Evolutionary conservation across 2,888 invertebrate genomes (phyloP), one percentile per base, ranked within the genome.

Genomic region (Patella caerulea): DNA sequence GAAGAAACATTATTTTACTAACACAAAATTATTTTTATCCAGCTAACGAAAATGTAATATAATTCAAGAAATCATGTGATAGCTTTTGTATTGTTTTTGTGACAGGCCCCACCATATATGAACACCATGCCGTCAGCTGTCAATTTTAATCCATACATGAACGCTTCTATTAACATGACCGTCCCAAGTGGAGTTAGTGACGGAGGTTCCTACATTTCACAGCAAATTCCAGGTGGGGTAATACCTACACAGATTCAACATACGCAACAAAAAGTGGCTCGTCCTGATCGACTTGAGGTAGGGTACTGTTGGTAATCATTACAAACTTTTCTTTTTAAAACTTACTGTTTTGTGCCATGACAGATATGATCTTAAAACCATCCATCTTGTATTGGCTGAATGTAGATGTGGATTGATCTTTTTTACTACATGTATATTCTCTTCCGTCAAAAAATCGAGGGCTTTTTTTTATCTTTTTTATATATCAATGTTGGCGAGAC

Each of bases 241-340:
- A 86, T 86, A 80, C 85, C 85, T 79, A 79, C 81, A 54, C 76
- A 80, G 14, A 78, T 81, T 52, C 81, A 82, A 56, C 78, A 84
- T 34, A 79, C 77, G 65, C 82, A 84, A 78, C 97, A 97, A 94
- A 97, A 98, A 94, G 94, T 97, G 94, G 96, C 96, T 89, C 95
- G 97, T 93, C 90, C 97, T 92, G 97, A 97, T 93, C 95, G 98
- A 94, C 95, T 98, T 93, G 97, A 98, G 97, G 98, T 97, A 94
- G 78, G 84, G 19, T 24, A 65, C 19, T 9, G 45, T 45, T 45
- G 45, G 45, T 45, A 45, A 45, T 45, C 45, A 45, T 45, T 9
- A 45, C 45, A 9, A 45, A 45, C 45, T 45, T 9, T 45, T 45
- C 45, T 45, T 9, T 45, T 45, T 45, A 45, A 9, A 45, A 45